A percentile compares a stretch with the other conserved stretches of the same genome.
Conservation (phyloP, 2,113 vertebrate species). For the Loxodonta africana region DNA sequence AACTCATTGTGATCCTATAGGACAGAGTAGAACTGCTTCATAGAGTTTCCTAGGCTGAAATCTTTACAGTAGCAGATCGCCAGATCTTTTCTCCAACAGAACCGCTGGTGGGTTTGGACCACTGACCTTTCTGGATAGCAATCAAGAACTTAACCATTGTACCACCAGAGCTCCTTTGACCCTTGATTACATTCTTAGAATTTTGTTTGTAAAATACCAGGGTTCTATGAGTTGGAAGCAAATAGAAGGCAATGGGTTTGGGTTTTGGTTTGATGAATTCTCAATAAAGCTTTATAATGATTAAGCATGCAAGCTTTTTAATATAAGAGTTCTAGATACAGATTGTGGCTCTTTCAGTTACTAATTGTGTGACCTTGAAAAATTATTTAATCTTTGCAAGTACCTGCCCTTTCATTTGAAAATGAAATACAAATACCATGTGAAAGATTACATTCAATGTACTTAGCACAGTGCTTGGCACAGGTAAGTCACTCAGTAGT, state of each 20-base stretch:
- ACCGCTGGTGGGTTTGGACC: background rate
- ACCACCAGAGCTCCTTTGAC: background rate
- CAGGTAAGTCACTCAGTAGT: background rate
- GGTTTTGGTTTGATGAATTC: background rate
- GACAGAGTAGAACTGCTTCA: background rate
- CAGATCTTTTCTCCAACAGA: background rate
- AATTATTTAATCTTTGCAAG: background rate
- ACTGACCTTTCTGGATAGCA: background rate
- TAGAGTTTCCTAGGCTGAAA: background rate
- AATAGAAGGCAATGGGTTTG: too few relatives aligned
- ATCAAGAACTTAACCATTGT: background rate
- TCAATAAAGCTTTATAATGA: background rate
- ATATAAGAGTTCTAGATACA: background rate
- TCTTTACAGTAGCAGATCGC: background rate
- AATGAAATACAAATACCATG: constrained; percentile 44
- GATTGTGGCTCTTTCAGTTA: background rate
- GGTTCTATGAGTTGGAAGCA: too few relatives aligned
- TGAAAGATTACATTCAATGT: background rate
- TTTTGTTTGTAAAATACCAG: background rate
- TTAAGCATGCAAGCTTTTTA: background rate
- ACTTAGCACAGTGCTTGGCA: background rate
- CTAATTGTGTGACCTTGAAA: background rate
- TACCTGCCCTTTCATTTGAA: background rate
- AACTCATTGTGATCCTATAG: background rate
- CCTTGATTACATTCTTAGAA: background rate